Evolutionary conservation across 92 coral and sea anemone species (phyloP).

Genomic region (Blastomussa wellsi): DNA sequence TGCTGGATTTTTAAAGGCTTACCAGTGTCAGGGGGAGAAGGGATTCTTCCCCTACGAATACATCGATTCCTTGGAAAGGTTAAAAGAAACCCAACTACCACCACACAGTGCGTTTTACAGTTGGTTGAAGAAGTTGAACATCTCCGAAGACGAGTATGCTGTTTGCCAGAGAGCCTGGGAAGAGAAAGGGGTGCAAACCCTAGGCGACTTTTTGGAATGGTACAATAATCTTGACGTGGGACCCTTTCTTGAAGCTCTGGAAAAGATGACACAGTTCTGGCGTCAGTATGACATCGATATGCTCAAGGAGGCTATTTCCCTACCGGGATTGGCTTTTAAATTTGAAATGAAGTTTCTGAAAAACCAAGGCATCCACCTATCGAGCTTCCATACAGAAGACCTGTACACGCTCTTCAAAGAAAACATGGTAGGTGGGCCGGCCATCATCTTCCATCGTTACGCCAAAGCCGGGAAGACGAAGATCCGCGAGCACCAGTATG

Average conservation of each 20-base stretch:
- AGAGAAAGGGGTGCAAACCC: background rate
- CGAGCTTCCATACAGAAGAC: too few relatives aligned
- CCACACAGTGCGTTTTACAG: constrained; percentile 32
- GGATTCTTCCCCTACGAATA: constrained; percentile 47
- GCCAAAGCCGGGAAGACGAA: background rate
- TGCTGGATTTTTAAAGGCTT: constrained; percentile 17
- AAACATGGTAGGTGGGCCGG: background rate
- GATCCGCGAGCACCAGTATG: background rate
- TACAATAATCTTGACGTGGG: background rate
- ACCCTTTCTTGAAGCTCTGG: too few relatives aligned
- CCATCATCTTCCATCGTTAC: background rate
- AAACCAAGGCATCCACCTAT: too few relatives aligned
- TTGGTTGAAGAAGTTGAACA: constrained; percentile 14
- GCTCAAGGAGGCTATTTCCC: too few relatives aligned
- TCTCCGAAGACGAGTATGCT: constrained; percentile 37
- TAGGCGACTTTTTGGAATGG: background rate
- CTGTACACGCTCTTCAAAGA: too few relatives aligned
- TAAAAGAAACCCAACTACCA: constrained; percentile 23
- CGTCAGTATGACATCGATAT: too few relatives aligned
- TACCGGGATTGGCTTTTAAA: too few relatives aligned
- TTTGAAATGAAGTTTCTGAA: too few relatives aligned
- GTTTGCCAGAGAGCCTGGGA: too few relatives aligned
- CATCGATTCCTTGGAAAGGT: constrained; percentile 12
- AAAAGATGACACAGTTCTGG: too few relatives aligned
- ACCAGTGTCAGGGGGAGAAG: too few relatives aligned